These are phyloP conservation scores for Parauchenoglanis ngamensis DNA, from an alignment of 2,797 vertebrate species.

Conservation along the genomic window DNA sequence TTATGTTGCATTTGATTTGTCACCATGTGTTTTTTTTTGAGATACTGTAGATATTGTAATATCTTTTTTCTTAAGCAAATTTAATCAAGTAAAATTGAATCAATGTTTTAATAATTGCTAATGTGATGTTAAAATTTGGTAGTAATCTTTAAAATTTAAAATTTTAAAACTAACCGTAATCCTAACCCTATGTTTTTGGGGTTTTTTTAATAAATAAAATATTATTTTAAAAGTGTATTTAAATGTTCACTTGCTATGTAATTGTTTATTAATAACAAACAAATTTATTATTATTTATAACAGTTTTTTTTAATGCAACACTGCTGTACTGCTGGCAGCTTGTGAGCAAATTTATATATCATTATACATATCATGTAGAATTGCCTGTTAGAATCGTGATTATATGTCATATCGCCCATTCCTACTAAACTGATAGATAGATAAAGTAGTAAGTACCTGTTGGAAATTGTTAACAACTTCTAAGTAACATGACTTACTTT, in stretches of 20 bases:
- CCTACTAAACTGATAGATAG: neutral
- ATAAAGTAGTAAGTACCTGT: neutral
- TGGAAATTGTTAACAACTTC: neutral
- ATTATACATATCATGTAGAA: neutral
- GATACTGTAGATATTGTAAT: too few relatives aligned
- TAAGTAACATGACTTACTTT: neutral
- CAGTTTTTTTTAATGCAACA: neutral
- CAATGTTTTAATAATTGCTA: too few relatives aligned
- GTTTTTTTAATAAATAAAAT: neutral
- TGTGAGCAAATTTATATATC: neutral
- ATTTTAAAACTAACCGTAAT: neutral
- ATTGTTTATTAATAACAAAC: neutral
- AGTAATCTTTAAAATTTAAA: neutral
- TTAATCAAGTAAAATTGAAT: too few relatives aligned
- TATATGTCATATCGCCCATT: neutral
- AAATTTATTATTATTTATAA: neutral
- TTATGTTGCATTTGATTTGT: too few relatives aligned
- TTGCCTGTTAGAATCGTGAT: neutral
- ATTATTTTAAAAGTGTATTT: neutral
- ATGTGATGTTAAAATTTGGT: neutral
- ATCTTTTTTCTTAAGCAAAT: too few relatives aligned
- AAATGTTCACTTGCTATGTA: neutral
- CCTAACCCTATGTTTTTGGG: too few relatives aligned
- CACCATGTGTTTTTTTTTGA: too few relatives aligned
- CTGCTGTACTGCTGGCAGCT: neutral